Conservation (phyloP, 92 coral and sea anemone species). For the Palythoa heliodiscus region DNA sequence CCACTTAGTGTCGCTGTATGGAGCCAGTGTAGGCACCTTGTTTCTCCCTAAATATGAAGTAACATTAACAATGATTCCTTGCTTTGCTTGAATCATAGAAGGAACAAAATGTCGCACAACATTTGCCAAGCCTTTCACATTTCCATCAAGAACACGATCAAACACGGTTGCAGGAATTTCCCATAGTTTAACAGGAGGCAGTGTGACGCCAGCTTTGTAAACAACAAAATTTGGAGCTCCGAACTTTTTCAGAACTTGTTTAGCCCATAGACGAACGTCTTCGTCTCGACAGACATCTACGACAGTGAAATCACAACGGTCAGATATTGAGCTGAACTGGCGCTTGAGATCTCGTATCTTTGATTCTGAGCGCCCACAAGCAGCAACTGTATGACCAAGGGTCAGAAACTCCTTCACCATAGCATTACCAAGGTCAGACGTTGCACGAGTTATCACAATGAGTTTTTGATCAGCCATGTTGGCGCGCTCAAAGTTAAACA, state of each 20-base stretch:
- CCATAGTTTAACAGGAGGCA: slow-evolving; percentile 42
- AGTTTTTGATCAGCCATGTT: slow-evolving; percentile 32
- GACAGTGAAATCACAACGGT: slow-evolving; percentile 40
- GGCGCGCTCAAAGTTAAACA: not conserved
- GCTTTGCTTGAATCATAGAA: slow-evolving; percentile 29
- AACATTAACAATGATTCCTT: slow-evolving; percentile 44
- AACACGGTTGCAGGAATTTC: slow-evolving; percentile 49
- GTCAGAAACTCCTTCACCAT: slow-evolving; percentile 41
- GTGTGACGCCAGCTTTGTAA: slow-evolving; percentile 44
- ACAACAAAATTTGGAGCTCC: slow-evolving; percentile 45
- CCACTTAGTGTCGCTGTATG: slow-evolving; percentile 43
- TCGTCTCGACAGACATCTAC: slow-evolving; percentile 45
- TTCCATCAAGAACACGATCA: slow-evolving; percentile 48
- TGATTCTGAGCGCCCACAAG: slow-evolving; percentile 44
- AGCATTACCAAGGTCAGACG: slow-evolving; percentile 45
- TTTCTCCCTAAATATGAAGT: slow-evolving; percentile 48
- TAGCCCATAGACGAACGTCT: slow-evolving; percentile 46
- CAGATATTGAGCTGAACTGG: slow-evolving; percentile 27
- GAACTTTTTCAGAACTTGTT: slow-evolving; percentile 25
- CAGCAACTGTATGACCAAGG: slow-evolving; percentile 52
- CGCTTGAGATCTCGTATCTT: slow-evolving; percentile 40
- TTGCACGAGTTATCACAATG: slow-evolving; percentile 35
- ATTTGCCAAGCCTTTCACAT: slow-evolving; percentile 45
- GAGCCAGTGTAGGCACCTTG: slow-evolving; percentile 37
- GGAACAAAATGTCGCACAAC: slow-evolving; percentile 56